Percentiles rank a stretch among this genome's conserved stretches.
Conservation (phyloP, 2,797 vertebrate genomes). For the Lepus oiostolus region DNA sequence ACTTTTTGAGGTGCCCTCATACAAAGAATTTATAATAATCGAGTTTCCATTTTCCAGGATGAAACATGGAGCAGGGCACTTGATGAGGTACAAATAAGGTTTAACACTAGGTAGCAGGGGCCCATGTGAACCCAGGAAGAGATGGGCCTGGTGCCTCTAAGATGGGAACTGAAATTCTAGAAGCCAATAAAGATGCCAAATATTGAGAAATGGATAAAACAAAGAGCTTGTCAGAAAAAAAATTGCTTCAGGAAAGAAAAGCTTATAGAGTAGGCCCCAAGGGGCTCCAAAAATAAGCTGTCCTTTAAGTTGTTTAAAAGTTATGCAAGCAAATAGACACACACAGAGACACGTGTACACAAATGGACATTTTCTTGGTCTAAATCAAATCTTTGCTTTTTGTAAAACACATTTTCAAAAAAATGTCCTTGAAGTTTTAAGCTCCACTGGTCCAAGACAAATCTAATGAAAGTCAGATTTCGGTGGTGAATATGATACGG, state of each 20-base stretch:
- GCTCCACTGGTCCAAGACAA: background rate
- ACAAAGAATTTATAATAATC: background rate
- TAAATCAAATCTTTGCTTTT: background rate
- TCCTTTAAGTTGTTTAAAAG: background rate
- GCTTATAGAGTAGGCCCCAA: no score
- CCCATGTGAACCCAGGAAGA: fast-evolving
- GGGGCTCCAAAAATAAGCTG: background rate
- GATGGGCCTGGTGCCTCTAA: fast-evolving
- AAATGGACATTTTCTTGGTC: background rate
- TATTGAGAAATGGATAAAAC: background rate
- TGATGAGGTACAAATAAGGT: background rate
- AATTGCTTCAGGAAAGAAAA: background rate
- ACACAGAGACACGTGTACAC: background rate
- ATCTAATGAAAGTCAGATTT: conserved; percentile 3
- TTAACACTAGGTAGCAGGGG: background rate
- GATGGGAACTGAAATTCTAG: background rate
- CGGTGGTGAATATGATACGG: background rate
- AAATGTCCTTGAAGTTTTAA: background rate
- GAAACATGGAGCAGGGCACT: background rate
- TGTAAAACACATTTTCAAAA: conserved; percentile 9
- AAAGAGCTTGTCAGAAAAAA: background rate
- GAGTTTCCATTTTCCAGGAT: background rate
- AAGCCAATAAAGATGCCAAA: background rate
- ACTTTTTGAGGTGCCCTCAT: no score
- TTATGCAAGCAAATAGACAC: background rate